Percentiles rank a stretch among this genome's conserved stretches.
These are phyloP conservation scores for Todiramphus chloris DNA, from an alignment of 2,113 vertebrate species.

Conservation along the genomic window DNA sequence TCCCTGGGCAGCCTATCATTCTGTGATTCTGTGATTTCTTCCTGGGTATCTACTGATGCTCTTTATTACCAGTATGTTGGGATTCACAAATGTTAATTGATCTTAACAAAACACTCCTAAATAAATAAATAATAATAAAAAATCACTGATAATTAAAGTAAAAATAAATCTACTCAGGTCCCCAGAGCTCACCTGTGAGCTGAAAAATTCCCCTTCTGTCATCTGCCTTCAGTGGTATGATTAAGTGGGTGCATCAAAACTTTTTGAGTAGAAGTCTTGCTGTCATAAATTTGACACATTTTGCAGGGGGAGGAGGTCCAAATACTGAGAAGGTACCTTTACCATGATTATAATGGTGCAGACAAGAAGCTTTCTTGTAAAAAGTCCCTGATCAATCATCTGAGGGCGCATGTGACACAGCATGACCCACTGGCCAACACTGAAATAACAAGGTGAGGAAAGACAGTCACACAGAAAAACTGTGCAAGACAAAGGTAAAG, in stretches of 20 bases:
- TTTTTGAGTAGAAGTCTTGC: background rate
- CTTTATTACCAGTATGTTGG: background rate
- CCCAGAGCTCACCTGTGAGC: background rate
- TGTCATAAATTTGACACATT: background rate
- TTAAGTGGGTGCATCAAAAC: background rate
- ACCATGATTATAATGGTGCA: accelerated
- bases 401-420: background rate
- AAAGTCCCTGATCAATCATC: background rate
- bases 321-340: background rate
- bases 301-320: background rate
- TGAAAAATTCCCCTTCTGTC: background rate
- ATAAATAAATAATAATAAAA: background rate
- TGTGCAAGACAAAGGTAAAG: background rate
- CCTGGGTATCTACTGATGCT: background rate
- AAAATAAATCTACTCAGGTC: background rate
- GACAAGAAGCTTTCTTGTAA: background rate
- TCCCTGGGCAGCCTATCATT: too few species aligned
- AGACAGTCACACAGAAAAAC: background rate
- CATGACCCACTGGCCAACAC: accelerated
- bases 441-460: background rate
- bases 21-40: background rate
- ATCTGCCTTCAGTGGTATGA: background rate
- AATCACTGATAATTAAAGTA: background rate
- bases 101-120: background rate
- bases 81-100: background rate